These are phyloP conservation scores for Galeruca laticollis DNA, from an alignment of 2,888 invertebrate genomes.

Conservation along the genomic window DNA sequence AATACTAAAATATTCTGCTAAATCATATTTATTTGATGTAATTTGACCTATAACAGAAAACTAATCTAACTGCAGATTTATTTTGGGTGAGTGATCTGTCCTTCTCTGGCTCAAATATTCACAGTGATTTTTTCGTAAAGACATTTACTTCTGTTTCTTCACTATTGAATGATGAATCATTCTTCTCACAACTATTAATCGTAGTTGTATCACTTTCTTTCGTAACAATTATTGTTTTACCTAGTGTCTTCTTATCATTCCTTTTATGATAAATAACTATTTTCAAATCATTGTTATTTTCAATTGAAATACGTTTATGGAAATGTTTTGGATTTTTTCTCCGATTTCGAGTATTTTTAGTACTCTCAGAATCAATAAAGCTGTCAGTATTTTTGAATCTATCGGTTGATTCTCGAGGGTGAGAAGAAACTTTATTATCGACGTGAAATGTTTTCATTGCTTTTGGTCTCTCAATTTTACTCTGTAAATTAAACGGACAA, in stretches of 20 bases:
- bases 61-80: too few relatives aligned
- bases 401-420: not conserved
- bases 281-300: constrained; percentile 1
- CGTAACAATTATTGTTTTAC: not conserved
- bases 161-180: not conserved
- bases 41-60: too few relatives aligned
- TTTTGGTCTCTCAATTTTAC: not conserved
- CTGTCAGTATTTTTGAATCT: constrained; percentile 3
- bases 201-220: not conserved
- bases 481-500: not conserved
- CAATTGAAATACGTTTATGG: not conserved
- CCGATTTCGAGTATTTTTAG: not conserved
- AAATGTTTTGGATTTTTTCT: not conserved
- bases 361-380: not conserved
- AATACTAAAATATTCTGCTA: too few relatives aligned
- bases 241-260: not conserved
- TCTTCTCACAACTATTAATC: not conserved
- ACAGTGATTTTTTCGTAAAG: too few relatives aligned
- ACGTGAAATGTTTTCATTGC: not conserved
- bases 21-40: too few relatives aligned
- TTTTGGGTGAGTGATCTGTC: too few relatives aligned
- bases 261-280: not conserved
- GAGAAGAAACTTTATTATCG: not conserved
- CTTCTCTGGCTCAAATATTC: too few relatives aligned
- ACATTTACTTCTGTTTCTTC: too few relatives aligned